Evolutionary conservation across 2,797 vertebrate genomes (phyloP), one percentile per base, ranked within the genome.

Genomic region (Oreortyx pictus): DNA sequence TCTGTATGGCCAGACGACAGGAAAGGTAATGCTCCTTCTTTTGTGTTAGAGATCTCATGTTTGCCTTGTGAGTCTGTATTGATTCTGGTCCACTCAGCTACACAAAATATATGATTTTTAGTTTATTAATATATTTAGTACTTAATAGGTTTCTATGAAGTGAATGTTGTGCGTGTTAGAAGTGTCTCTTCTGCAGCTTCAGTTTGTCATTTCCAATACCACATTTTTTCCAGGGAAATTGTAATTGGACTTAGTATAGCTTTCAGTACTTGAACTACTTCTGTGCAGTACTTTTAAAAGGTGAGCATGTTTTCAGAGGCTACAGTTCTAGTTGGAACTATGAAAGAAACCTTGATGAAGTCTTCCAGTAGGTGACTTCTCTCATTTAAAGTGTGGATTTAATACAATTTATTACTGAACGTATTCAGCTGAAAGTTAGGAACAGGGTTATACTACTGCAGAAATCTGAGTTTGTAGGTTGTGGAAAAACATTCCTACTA

Each of bases 1-100:
- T 81, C 97, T 99, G 65, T 99, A 98, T 25, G 99, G 99, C 67
- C 99, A 99, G 96, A 99, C 99, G 90, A 99, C 99, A 94, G 99
- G 99, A 95, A 99, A 99, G 98, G 99, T 99, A 97, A 96, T 56
- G 37, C 39, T 39, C 1, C 1, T 14, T 9, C 27, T 4, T 52
- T 78, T 73, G 68, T 79, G 16, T 70, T 57, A 25, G 52, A 25
- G 25, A 66, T 2, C 67, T 17, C 62, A 7, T 72, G 5, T 86
- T 83, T 92, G 54, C 19, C 31, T 86, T 81, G 24, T 68, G 77
- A 61, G 57, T 61, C 1, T 86, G 9, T 91, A 10, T 73, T 86
- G 46, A n/a, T 27, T 78, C 70, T 62, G 19, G 24, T 93, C 64
- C 52, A 29, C 19, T 29, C 47, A 90, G 11, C 71, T 75, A 35